These are phyloP conservation scores for Potamarius usumacintae DNA, from an alignment of 2,113 vertebrate species.

Conservation along the genomic window DNA sequence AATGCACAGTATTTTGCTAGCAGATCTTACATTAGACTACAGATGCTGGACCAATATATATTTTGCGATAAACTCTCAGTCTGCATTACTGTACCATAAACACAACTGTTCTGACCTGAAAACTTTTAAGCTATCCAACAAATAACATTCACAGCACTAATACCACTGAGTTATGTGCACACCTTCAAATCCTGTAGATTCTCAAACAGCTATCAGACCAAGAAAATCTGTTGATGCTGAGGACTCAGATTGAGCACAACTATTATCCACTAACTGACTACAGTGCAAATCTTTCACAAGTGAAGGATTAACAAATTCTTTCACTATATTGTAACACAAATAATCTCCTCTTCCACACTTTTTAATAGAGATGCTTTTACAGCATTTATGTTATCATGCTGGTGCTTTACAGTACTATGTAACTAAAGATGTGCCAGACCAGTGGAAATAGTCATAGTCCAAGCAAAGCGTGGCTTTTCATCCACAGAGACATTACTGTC, in stretches of 20 bases:
- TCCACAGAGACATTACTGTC: conserved; percentile 11
- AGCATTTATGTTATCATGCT: neutral
- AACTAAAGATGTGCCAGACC: conserved; percentile 2
- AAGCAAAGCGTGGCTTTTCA: conserved; percentile 11
- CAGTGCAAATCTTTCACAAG: neutral
- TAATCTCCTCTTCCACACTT: neutral
- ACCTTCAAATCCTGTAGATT: neutral
- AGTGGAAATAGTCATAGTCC: conserved; percentile 8
- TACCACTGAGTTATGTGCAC: neutral
- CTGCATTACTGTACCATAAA: neutral
- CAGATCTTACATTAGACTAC: conserved; percentile 2
- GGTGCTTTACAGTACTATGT: conserved; percentile 30
- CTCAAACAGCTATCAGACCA: conserved; percentile 12
- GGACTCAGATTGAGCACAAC: neutral
- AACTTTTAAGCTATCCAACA: neutral
- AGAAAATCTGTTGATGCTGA: conserved; percentile 1
- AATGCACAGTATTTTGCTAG: conserved; percentile 19
- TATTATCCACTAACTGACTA: neutral
- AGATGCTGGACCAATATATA: neutral
- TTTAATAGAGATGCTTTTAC: neutral
- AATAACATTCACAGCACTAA: neutral
- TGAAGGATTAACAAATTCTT: neutral
- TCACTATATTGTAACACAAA: conserved; percentile 10
- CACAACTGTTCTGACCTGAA: neutral
- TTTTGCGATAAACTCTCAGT: neutral